These are phyloP conservation scores for Pachypeltis micranthus DNA, from an alignment of 1,140 invertebrate genomes.

Conservation along the genomic window DNA sequence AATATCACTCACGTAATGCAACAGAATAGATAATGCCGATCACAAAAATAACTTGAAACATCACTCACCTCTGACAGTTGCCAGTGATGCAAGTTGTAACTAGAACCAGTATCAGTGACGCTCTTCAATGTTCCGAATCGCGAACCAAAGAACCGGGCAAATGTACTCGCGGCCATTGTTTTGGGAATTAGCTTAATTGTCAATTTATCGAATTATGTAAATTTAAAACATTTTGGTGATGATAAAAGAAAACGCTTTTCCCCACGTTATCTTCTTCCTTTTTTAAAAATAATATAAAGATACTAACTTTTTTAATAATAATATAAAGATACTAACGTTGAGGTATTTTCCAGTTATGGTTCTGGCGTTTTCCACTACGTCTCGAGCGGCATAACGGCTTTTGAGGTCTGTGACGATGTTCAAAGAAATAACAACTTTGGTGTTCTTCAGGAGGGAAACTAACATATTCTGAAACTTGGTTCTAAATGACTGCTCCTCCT, in stretches of 20 bases:
- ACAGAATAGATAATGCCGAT: too few relatives aligned
- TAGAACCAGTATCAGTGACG: too few relatives aligned
- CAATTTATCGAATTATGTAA: too few relatives aligned
- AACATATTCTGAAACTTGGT: constrained; percentile 46
- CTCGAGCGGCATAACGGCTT: constrained; percentile 48
- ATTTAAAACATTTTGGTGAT: too few relatives aligned
- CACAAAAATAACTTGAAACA: too few relatives aligned
- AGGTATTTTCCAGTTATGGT: constrained; percentile 34
- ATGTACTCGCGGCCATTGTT: too few relatives aligned
- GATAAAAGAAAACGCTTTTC: background rate
- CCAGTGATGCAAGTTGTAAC: too few relatives aligned
- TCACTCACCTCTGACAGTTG: too few relatives aligned
- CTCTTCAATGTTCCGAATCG: too few relatives aligned
- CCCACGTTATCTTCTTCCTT: background rate
- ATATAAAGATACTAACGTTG: constrained; percentile 34
- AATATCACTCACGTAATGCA: too few relatives aligned
- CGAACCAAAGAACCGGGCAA: too few relatives aligned
- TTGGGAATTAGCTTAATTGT: too few relatives aligned
- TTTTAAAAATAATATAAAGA: background rate
- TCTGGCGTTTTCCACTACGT: constrained; percentile 39
- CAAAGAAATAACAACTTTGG: constrained; percentile 43
- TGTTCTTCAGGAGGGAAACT: constrained; percentile 41
- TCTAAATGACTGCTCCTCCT: constrained; percentile 41
- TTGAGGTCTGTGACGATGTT: constrained; percentile 55
- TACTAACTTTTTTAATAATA: background rate